A percentile compares a stretch with the other conserved stretches of the same genome.
These are phyloP conservation scores for Agonopterix arenella DNA, from an alignment of 2,888 invertebrate genomes.

Conservation along the genomic window DNA sequence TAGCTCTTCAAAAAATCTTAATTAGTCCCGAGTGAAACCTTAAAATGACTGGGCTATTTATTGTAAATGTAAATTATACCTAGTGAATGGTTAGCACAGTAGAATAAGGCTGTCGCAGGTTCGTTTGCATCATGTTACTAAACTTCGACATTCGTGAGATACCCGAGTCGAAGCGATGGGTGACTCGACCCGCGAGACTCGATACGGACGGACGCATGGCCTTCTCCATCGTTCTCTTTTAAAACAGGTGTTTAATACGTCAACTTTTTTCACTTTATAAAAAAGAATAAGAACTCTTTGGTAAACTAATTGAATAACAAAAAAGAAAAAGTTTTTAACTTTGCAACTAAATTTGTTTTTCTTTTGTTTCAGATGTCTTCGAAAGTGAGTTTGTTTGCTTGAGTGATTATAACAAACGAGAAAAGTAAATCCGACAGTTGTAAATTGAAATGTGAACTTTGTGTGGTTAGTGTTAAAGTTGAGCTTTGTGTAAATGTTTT, in stretches of 20 bases:
- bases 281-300: neutral
- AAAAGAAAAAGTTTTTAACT: conserved; percentile 8
- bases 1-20: too few relatives aligned
- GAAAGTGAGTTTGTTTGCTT: conserved; percentile 54
- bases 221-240: conserved; percentile 26
- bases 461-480: conserved; percentile 58
- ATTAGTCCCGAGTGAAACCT: too few relatives aligned
- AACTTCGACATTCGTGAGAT: conserved; percentile 51
- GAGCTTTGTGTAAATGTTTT: conserved; percentile 42
- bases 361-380: conserved; percentile 70
- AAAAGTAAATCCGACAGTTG: conserved; percentile 28
- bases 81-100: conserved; percentile 6
- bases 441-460: conserved; percentile 70
- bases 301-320: neutral
- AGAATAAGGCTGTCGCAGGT: conserved; percentile 18
- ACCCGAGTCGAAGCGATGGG: conserved; percentile 42
- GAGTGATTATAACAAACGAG: conserved; percentile 45
- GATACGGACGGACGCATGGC: conserved; percentile 50
- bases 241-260: conserved; percentile 31
- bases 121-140: conserved; percentile 54
- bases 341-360: conserved; percentile 30
- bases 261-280: conserved; percentile 9
- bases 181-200: conserved; percentile 51
- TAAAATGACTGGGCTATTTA: too few relatives aligned
- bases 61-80: neutral